Base-by-base conservation (phyloP, 2,797 vertebrate species). In the Megalops cyprinoides region DNA sequence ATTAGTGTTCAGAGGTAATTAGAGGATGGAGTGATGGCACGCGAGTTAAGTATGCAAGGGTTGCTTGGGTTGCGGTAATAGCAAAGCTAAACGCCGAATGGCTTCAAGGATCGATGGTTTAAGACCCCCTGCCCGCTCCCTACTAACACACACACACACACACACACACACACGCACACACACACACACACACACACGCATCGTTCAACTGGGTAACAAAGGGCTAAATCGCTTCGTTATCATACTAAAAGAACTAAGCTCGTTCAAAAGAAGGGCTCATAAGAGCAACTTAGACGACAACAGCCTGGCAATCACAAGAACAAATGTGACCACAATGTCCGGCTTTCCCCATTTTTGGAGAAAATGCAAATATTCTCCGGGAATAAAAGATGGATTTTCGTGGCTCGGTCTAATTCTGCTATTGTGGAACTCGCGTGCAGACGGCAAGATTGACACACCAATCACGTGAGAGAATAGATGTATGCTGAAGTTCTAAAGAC, bases 391-490 rank as follows among this genome's bases (percentile, higher is more conserved):
- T 53, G 87, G 76, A 92, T 92, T 91, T 88, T 77, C 79, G 85
- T 83, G 81, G 85, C 89, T 82, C 85, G 82, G 88, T 87, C 91
- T 95, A 95, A 95, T 94, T 89, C 94, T 83, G 28, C 91, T 89
- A 87, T 96, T 96, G 95, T 96, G 91, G 82, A 83, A 87, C 94
- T 96, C 95, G 93, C 93, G 96, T 96, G 96, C 95, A 94, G 94
- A 94, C 93, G 88, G 87, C 84, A 73, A 89, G 92, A 91, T 67
- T 90, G 95, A 94, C 94, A 95, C 77, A 51, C 56, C 37, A 74
- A 55, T 81, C 79, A 78, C 73, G 82, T 81, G 76, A 76, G 58
- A 51, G 82, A 74, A 78, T 78, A 56, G 80, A 44, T 75, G 79
- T 56, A 42, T 74, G 44, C 69, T 34, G 67, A 69, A 65, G 76